Evolutionary conservation across 2,113 vertebrate species (phyloP).

Genomic region (Malaclemys terrapin): DNA sequence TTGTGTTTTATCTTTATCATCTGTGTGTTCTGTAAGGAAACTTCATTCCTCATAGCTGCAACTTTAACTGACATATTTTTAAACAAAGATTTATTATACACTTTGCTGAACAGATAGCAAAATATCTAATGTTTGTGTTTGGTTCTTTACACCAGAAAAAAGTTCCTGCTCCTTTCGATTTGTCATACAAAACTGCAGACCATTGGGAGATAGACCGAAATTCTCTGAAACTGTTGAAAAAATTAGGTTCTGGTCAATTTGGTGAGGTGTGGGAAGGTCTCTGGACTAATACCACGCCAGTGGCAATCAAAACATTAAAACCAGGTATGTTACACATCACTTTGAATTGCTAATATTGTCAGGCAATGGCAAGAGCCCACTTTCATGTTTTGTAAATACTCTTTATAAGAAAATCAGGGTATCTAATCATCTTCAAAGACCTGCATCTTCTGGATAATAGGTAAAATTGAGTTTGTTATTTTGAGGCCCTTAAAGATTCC

Average conservation of each 20-base stretch:
- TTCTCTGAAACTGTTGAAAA: constrained; percentile 86
- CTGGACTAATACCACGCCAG: constrained; percentile 92
- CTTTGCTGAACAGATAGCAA: constrained; percentile 9
- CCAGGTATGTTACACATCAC: constrained; percentile 81
- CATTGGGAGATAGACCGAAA: constrained; percentile 94
- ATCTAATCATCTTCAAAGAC: neutral
- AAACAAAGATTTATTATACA: constrained; percentile 66
- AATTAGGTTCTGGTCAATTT: constrained; percentile 94
- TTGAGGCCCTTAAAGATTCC: neutral
- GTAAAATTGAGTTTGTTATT: neutral
- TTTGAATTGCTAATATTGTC: neutral
- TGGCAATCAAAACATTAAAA: constrained; percentile 96
- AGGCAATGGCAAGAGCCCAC: neutral
- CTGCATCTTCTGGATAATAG: neutral
- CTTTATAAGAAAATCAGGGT: neutral
- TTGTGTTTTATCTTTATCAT: neutral
- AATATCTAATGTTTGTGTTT: neutral
- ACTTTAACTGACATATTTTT: neutral
- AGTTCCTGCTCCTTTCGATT: constrained; percentile 81
- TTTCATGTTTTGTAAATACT: neutral
- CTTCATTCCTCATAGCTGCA: neutral
- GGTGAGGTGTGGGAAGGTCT: constrained; percentile 94
- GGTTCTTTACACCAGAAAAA: constrained; percentile 71
- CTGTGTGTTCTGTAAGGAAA: neutral
- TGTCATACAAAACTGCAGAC: constrained; percentile 94